phyloP scores from a whole-genome alignment of 2,797 vertebrate genomes.

The Antrozous pallidus region DNA sequence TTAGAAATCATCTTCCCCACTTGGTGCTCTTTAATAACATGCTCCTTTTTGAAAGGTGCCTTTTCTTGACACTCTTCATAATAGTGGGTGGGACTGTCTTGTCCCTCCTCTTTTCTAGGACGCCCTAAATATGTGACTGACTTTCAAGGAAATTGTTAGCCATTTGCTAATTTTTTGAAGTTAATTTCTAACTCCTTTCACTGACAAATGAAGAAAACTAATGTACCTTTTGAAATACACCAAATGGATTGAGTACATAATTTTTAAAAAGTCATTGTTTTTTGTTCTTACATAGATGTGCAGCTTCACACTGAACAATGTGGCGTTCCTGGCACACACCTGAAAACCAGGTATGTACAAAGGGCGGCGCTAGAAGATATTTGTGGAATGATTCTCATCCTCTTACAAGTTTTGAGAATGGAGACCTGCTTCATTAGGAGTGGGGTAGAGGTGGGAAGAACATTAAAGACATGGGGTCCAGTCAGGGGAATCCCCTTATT shows the following conservation, averaged over 20 bases:
- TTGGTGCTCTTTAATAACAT: conserved; percentile 78
- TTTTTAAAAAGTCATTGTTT: conserved; percentile 62
- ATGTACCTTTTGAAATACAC: conserved; percentile 68
- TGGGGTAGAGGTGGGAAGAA: not conserved
- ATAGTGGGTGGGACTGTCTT: conserved; percentile 61
- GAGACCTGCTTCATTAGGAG: conserved; percentile 70
- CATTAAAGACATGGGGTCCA: not conserved
- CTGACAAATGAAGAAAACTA: conserved; percentile 71
- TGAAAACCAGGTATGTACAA: not conserved
- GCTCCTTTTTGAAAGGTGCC: conserved; percentile 83
- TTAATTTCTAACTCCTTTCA: conserved; percentile 73
- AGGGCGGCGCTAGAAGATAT: not conserved
- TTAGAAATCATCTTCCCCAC: conserved; percentile 76
- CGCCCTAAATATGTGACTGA: conserved; percentile 76
- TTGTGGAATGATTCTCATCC: not conserved
- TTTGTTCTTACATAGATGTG: conserved; percentile 39
- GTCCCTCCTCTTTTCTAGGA: conserved; percentile 72
- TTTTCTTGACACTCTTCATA: conserved; percentile 78
- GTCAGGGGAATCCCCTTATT: not conserved
- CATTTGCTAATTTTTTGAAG: conserved; percentile 59
- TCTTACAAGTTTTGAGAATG: conserved; percentile 41
- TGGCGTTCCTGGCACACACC: conserved; percentile 40
- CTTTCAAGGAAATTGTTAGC: conserved; percentile 77
- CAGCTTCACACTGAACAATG: not conserved
- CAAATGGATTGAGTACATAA: conserved; percentile 67